Conservation (phyloP, 2,888 invertebrate species). For the Tachina grossa region DNA sequence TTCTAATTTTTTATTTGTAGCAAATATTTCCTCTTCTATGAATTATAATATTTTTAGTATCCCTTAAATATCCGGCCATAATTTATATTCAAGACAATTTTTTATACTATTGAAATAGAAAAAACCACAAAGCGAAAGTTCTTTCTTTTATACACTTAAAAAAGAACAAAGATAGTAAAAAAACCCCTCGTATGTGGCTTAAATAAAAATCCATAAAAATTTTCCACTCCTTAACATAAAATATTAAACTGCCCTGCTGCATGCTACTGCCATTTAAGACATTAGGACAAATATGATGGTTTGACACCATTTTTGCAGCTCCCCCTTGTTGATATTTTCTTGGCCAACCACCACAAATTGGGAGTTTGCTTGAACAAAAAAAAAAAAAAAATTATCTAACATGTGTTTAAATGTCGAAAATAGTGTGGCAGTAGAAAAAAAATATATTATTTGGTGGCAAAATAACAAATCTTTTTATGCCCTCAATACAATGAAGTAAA, state of each 20-base stretch:
- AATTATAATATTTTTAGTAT: neutral
- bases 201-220: constrained; percentile 62
- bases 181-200: constrained; percentile 32
- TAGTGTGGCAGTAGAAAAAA: constrained; percentile 10
- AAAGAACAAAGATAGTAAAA: neutral
- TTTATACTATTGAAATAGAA: constrained; percentile 15
- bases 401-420: constrained; percentile 33
- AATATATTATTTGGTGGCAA: constrained; percentile 49
- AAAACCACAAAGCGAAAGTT: constrained; percentile 6
- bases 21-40: neutral
- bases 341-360: neutral
- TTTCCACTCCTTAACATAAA: constrained; percentile 66
- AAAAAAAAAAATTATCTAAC: constrained; percentile 23
- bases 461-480: constrained; percentile 67
- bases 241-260: constrained; percentile 27
- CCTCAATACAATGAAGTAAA: constrained; percentile 52
- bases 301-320: constrained; percentile 34
- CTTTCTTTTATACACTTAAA: constrained; percentile 10
- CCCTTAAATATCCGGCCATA: constrained; percentile 57
- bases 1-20: constrained; percentile 19
- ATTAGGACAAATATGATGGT: constrained; percentile 32
- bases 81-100: constrained; percentile 48
- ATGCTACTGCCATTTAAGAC: constrained; percentile 13
- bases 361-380: neutral
- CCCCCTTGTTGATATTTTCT: constrained; percentile 5